These are phyloP conservation scores for Eulemur albifrons DNA, from an alignment of 2,797 vertebrate genomes.

Conservation along the genomic window DNA sequence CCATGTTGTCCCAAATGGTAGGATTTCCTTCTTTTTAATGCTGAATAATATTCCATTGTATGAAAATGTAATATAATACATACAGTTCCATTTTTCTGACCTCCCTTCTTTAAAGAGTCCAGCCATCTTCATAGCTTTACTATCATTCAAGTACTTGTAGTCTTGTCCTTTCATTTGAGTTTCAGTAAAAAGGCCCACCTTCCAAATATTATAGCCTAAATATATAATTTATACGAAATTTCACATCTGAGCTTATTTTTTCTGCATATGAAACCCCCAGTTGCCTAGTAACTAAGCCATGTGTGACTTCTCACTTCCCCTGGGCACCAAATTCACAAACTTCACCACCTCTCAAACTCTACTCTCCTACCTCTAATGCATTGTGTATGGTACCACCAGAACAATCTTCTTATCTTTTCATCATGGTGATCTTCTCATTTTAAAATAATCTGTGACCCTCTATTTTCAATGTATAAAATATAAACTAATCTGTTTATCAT, in stretches of 20 bases:
- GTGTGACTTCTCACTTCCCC: neutral
- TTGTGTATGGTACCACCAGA: neutral
- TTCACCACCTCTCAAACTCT: neutral
- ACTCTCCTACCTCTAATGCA: neutral
- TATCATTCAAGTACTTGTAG: neutral
- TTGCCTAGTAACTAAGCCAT: neutral
- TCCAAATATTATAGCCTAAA: conserved; percentile 41
- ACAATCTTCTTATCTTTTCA: neutral
- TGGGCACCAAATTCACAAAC: neutral
- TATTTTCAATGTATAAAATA: neutral
- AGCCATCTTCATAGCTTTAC: neutral
- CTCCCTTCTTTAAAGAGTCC: neutral
- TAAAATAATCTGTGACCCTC: neutral
- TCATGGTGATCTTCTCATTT: neutral
- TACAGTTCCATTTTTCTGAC: neutral
- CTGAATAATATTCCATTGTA: neutral
- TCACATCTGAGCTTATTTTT: conserved; percentile 9
- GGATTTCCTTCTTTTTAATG: neutral
- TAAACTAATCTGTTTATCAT: neutral
- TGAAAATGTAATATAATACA: neutral
- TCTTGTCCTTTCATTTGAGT: neutral
- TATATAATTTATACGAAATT: conserved; percentile 1
- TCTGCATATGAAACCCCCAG: neutral
- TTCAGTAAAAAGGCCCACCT: conserved; percentile 2
- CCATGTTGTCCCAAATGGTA: neutral